A percentile compares a stretch with the other conserved stretches of the same genome.
Evolutionary conservation across 2,113 vertebrate species (phyloP).

Genomic region (Anoura caudifer): DNA sequence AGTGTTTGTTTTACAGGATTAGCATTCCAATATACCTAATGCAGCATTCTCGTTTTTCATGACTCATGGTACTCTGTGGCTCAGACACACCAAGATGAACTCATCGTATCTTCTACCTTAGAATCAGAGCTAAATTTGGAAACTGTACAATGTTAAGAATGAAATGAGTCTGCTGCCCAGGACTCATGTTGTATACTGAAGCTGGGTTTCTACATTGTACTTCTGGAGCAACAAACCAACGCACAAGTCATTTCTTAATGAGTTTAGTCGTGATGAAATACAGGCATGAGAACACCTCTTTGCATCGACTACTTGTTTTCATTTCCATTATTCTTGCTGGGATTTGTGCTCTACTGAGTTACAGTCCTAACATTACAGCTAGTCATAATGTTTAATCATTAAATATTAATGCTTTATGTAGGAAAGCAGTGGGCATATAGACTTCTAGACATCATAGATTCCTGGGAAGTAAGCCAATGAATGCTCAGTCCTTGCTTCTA

Average conservation of each 20-base stretch:
- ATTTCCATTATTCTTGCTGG: neutral
- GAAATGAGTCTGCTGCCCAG: neutral
- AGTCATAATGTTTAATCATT: neutral
- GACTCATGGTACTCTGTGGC: neutral
- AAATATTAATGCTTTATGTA: neutral
- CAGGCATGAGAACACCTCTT: neutral
- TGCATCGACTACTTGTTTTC: neutral
- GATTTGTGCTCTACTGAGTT: neutral
- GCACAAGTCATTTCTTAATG: neutral
- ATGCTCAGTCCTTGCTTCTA: neutral
- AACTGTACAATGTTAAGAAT: neutral
- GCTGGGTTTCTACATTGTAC: neutral
- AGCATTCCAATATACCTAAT: neutral
- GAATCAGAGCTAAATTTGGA: neutral
- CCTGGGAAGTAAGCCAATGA: neutral
- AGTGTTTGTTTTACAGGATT: neutral
- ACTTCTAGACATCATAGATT: neutral
- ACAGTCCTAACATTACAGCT: neutral
- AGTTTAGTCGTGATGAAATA: neutral
- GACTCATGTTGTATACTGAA: neutral
- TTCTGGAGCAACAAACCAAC: neutral
- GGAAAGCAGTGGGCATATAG: neutral
- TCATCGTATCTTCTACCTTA: neutral
- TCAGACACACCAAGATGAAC: neutral
- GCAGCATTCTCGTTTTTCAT: neutral